These are phyloP conservation scores for Corynorhinus townsendii DNA, from an alignment of 2,113 vertebrate species.

Conservation along the genomic window DNA sequence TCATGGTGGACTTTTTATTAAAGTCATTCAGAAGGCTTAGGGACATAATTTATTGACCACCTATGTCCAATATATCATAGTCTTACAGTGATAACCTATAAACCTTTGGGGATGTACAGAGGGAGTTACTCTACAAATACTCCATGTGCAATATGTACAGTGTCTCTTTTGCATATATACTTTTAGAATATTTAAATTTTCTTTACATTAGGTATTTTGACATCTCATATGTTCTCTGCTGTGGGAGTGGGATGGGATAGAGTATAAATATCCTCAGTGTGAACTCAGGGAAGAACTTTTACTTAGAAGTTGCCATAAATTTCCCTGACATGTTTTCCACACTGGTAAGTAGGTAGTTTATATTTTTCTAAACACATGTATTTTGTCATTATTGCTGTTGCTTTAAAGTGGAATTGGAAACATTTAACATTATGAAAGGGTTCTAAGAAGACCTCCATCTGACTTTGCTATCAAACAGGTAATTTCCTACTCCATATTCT, in stretches of 20 bases:
- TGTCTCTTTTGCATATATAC: not conserved
- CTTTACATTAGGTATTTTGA: not conserved
- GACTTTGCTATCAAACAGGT: not conserved
- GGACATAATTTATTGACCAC: slow-evolving; percentile 54
- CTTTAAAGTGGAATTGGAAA: not conserved
- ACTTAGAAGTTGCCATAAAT: not conserved
- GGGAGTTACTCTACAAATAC: not conserved
- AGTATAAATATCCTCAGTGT: not conserved
- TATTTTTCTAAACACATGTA: not conserved
- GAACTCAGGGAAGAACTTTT: not conserved
- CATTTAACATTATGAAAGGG: not conserved
- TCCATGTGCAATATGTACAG: not conserved
- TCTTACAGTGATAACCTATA: not conserved
- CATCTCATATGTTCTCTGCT: not conserved
- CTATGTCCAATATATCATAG: slow-evolving; percentile 21
- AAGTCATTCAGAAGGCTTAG: slow-evolving; percentile 4
- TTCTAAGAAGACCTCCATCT: not conserved
- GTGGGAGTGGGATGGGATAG: not conserved
- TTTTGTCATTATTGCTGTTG: not conserved
- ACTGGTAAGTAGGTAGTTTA: not conserved
- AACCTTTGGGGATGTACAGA: not conserved
- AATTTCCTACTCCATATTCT: not conserved
- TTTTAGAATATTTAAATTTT: not conserved
- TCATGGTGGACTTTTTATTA: slow-evolving; percentile 24
- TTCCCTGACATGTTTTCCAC: not conserved